phyloP scores from a whole-genome alignment of 2,888 invertebrate genomes.

The Reticulitermes lucifugus region DNA sequence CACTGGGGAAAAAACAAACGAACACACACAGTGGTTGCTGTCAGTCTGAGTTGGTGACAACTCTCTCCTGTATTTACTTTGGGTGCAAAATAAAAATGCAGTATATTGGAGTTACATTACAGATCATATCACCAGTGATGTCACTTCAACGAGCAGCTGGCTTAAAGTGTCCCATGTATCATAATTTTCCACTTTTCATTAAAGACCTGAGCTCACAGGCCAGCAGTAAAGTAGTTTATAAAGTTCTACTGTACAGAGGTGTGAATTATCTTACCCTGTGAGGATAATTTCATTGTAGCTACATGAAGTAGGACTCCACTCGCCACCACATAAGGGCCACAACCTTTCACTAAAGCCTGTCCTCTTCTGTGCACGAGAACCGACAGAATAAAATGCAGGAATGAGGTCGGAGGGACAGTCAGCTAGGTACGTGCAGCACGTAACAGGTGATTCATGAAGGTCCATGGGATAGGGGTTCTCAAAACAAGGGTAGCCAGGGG shows the following conservation, averaged over 20 bases:
- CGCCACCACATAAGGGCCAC: constrained; percentile 98
- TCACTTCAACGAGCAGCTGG: too few relatives aligned
- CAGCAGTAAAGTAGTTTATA: background rate
- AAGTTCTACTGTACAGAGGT: background rate
- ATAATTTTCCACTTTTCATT: too few relatives aligned
- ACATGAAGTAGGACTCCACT: constrained; percentile 95
- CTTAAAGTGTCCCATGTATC: too few relatives aligned
- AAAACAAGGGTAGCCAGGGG: constrained; percentile 97
- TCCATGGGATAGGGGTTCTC: constrained; percentile 99
- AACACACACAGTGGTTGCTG: too few relatives aligned
- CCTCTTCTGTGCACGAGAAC: constrained; percentile 76
- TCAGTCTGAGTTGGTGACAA: too few relatives aligned
- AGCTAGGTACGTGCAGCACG: constrained; percentile 95
- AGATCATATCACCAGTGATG: too few relatives aligned
- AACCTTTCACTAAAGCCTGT: constrained; percentile 90
- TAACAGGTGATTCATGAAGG: constrained; percentile 98
- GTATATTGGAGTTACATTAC: too few relatives aligned
- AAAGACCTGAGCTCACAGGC: too few relatives aligned
- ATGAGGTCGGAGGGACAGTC: constrained; percentile 98
- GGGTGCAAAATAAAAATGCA: too few relatives aligned
- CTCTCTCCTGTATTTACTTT: too few relatives aligned
- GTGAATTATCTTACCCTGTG: constrained; percentile 81
- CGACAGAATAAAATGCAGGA: constrained; percentile 97
- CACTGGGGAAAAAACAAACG: too few relatives aligned
- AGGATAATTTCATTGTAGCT: constrained; percentile 98